Percentiles rank a stretch among this genome's conserved stretches.
Evolutionary conservation across 2,888 invertebrate species (phyloP).

Genomic region (Acrobasis suavella): DNA sequence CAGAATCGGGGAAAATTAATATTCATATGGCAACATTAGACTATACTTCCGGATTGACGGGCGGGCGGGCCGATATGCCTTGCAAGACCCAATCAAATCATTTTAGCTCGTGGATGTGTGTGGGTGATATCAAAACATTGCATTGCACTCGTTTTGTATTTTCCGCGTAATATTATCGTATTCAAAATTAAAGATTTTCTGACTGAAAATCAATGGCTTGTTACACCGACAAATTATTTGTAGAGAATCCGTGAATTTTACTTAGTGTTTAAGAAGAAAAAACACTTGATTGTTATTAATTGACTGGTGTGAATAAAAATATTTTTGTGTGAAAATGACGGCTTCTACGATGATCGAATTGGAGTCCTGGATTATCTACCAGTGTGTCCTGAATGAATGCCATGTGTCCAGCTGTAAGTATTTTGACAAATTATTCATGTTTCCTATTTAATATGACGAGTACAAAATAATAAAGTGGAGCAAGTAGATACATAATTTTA

Average conservation of each 20-base stretch:
- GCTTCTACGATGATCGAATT: slow-evolving; percentile 84
- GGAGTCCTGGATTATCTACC: slow-evolving; percentile 87
- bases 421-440: slow-evolving; percentile 15
- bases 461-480: too few relatives aligned
- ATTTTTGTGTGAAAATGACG: slow-evolving; percentile 60
- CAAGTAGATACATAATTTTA: too few relatives aligned
- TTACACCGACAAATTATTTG: slow-evolving; percentile 34
- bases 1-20: not conserved
- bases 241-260: slow-evolving; percentile 43
- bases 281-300: slow-evolving; percentile 40
- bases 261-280: slow-evolving; percentile 39
- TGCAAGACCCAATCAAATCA: slow-evolving; percentile 58
- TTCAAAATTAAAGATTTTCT: slow-evolving; percentile 45
- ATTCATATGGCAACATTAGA: slow-evolving; percentile 32
- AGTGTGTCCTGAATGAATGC: slow-evolving; percentile 86
- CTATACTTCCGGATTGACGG: slow-evolving; percentile 52
- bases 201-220: slow-evolving; percentile 50
- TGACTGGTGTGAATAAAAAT: slow-evolving; percentile 45
- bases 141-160: slow-evolving; percentile 49
- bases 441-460: not conserved
- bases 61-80: slow-evolving; percentile 48
- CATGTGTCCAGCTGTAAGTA: slow-evolving; percentile 86
- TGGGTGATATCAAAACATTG: slow-evolving; percentile 63
- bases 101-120: slow-evolving; percentile 54
- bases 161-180: slow-evolving; percentile 54